Percentiles rank a stretch among this genome's conserved stretches.
phyloP scores from a whole-genome alignment of 2,113 vertebrate genomes.

The Tragulus kanchil region DNA sequence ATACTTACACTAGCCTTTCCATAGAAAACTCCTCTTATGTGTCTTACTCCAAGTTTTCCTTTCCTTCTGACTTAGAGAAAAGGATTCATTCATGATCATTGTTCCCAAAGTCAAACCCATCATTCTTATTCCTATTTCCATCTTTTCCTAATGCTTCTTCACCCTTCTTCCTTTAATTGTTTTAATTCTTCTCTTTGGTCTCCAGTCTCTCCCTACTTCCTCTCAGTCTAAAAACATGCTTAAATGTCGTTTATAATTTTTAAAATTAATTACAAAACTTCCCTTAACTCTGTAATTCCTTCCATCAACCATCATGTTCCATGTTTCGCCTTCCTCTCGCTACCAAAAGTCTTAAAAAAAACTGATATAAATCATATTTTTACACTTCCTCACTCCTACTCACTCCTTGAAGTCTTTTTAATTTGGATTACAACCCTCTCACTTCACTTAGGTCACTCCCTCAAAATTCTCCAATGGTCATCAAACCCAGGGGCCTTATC shows the following conservation, averaged over 20 bases:
- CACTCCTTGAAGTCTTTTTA: background rate
- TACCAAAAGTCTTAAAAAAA: constrained; percentile 13
- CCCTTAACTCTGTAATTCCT: background rate
- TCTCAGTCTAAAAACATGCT: background rate
- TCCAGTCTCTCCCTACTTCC: background rate
- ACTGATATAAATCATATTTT: background rate
- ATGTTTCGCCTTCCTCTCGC: background rate
- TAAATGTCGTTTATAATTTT: background rate
- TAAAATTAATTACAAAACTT: background rate
- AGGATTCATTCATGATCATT: background rate
- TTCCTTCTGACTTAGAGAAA: background rate
- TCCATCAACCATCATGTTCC: background rate
- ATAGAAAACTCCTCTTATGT: background rate
- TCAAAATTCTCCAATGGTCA: background rate
- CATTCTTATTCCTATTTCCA: background rate
- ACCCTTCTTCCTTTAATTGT: background rate
- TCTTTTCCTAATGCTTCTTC: background rate
- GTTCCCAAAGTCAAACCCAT: background rate
- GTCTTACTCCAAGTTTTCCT: background rate
- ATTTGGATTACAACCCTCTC: background rate
- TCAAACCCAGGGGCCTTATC: background rate
- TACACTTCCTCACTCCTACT: background rate
- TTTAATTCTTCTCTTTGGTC: background rate
- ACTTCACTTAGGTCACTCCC: background rate
- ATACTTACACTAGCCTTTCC: background rate